phyloP scores from a whole-genome alignment of 2,797 vertebrate species.

The Kryptolebias ocellatus region DNA sequence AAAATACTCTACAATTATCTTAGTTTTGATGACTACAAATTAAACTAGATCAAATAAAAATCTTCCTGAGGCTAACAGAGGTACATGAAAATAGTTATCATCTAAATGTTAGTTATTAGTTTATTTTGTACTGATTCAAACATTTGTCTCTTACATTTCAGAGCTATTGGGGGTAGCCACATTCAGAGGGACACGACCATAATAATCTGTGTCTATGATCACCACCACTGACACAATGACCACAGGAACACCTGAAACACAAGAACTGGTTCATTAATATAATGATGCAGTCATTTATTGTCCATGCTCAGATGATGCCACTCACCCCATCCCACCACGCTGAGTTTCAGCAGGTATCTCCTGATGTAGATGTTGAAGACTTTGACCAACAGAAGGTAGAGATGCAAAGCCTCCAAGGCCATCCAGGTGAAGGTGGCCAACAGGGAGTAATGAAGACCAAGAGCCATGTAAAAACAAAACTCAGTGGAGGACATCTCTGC shows the following conservation, averaged over 20 bases:
- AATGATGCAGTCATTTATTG: not conserved
- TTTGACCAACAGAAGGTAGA: constrained; percentile 82
- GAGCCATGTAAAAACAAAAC: constrained; percentile 27
- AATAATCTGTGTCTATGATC: constrained; percentile 39
- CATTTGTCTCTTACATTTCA: constrained; percentile 34
- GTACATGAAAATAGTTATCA: not conserved
- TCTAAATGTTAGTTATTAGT: not conserved
- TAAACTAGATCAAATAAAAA: not conserved
- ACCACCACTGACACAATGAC: constrained; percentile 67
- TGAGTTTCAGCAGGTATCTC: constrained; percentile 85
- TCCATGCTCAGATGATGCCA: not conserved
- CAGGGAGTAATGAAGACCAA: constrained; percentile 78
- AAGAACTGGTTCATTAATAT: not conserved
- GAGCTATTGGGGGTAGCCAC: constrained; percentile 15
- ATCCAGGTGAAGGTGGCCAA: constrained; percentile 84
- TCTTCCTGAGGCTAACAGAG: no score
- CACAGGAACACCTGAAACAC: constrained; percentile 76
- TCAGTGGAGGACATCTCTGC: not conserved
- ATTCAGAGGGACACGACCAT: constrained; percentile 33
- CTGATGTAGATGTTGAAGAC: constrained; percentile 86
- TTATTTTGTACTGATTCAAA: no score
- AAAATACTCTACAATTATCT: no score
- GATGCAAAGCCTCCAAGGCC: constrained; percentile 85
- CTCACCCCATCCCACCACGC: constrained; percentile 86
- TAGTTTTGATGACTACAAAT: not conserved